Evolutionary conservation across 2,113 vertebrate genomes (phyloP).

Genomic region (Pristiophorus japonicus): DNA sequence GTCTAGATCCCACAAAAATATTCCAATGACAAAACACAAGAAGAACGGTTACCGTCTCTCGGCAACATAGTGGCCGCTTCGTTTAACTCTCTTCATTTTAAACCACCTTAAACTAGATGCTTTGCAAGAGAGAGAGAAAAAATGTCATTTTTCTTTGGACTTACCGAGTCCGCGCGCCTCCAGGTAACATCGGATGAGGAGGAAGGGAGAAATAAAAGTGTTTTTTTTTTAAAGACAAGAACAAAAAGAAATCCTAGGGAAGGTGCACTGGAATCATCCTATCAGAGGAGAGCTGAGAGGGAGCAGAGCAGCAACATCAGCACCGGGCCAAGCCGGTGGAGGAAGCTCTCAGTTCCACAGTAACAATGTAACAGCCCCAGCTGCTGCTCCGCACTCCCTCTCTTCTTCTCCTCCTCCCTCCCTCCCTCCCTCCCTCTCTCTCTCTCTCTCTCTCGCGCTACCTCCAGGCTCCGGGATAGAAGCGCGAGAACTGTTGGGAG

Average conservation of each 20-base stretch:
- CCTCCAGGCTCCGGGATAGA: not conserved
- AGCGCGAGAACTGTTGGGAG: slow-evolving; percentile 3
- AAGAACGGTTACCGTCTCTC: not conserved
- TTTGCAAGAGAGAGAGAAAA: not conserved
- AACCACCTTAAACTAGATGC: not conserved
- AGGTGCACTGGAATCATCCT: slow-evolving; percentile 3
- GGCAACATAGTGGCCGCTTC: not conserved
- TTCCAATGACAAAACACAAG: not conserved
- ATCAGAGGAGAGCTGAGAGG: not conserved
- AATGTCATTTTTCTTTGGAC: not conserved
- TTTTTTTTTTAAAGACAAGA: not conserved
- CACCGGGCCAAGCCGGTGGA: not conserved
- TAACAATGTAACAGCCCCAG: not conserved
- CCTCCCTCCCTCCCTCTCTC: not conserved
- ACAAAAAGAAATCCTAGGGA: not conserved
- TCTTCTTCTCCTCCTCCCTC: not conserved
- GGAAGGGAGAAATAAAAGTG: not conserved
- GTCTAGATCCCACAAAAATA: not conserved
- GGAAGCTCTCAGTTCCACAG: not conserved
- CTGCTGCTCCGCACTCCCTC: not conserved
- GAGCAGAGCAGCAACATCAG: not conserved
- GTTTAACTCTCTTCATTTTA: not conserved
- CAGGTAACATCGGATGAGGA: not conserved
- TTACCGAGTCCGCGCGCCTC: slow-evolving; percentile 20
- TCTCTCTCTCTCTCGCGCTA: not conserved